Conservation (phyloP, 2,113 vertebrate genomes). For the Quiscalus mexicanus region DNA sequence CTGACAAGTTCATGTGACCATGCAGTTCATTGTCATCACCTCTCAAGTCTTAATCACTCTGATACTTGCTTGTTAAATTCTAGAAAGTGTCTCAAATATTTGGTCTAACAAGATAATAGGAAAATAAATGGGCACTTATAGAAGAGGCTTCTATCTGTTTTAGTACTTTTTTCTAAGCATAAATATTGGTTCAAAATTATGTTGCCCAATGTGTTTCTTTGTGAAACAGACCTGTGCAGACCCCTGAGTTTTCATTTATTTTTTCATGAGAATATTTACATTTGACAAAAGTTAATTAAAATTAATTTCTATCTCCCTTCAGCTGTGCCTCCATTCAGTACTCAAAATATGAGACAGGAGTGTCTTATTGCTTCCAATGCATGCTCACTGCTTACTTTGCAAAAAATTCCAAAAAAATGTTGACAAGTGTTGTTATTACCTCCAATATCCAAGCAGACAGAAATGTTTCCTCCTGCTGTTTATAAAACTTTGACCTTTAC, state of each 20-base stretch:
- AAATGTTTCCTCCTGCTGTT: background rate
- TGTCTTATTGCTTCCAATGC: background rate
- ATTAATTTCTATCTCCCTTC: background rate
- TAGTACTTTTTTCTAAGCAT: background rate
- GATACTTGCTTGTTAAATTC: background rate
- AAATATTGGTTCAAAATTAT: background rate
- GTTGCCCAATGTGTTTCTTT: background rate
- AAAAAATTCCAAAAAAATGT: background rate
- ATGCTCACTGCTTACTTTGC: background rate
- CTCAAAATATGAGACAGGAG: background rate
- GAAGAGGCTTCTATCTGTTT: background rate
- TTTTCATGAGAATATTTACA: background rate
- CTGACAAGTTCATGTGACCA: background rate
- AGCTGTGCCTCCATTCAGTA: background rate
- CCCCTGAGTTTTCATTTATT: background rate
- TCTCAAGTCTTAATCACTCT: background rate
- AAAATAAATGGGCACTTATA: background rate
- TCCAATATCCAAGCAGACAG: background rate
- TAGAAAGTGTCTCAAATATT: background rate
- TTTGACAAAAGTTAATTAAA: background rate
- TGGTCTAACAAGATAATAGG: background rate
- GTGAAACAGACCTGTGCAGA: background rate
- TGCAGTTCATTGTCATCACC: background rate
- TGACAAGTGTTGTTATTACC: background rate
- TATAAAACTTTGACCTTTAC: background rate